These are phyloP conservation scores for Chironomus riparius DNA, from an alignment of 2,888 invertebrate genomes.

Conservation along the genomic window DNA sequence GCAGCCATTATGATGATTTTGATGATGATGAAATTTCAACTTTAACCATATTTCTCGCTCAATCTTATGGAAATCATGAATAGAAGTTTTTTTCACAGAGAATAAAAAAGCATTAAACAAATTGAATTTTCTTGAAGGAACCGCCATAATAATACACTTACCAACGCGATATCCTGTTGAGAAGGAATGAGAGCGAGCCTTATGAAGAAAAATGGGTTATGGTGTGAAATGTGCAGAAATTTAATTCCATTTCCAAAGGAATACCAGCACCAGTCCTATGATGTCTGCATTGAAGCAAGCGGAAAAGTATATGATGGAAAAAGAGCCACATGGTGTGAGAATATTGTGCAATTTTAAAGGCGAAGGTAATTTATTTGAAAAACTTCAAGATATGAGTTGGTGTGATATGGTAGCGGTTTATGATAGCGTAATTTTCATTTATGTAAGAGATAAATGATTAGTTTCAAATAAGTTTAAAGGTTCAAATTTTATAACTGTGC, in stretches of 20 bases:
- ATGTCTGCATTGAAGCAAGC: not conserved
- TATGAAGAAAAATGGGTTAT: conserved; percentile 22
- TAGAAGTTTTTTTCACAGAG: not conserved
- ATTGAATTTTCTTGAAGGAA: conserved; percentile 13
- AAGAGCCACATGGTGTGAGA: not conserved
- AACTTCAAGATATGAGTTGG: too few species aligned
- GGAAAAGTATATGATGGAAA: too few species aligned
- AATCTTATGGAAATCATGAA: not conserved
- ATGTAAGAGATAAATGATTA: too few species aligned
- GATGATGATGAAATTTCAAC: not conserved
- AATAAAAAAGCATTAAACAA: conserved; percentile 17
- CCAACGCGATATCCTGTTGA: not conserved
- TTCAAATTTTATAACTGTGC: too few species aligned
- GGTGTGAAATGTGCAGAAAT: conserved; percentile 4
- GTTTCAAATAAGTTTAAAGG: too few species aligned
- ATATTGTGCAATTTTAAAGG: too few species aligned
- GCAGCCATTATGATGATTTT: not conserved
- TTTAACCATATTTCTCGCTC: not conserved
- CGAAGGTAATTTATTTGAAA: too few species aligned
- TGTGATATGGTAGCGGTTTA: too few species aligned
- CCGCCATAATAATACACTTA: not conserved
- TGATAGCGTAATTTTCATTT: too few species aligned
- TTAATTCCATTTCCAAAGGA: not conserved
- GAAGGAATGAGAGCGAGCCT: not conserved
- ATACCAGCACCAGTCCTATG: not conserved